Evolutionary conservation across 2,888 invertebrate genomes (phyloP), one percentile per base, ranked within the genome.

Genomic region (Aleiodes alternator): DNA sequence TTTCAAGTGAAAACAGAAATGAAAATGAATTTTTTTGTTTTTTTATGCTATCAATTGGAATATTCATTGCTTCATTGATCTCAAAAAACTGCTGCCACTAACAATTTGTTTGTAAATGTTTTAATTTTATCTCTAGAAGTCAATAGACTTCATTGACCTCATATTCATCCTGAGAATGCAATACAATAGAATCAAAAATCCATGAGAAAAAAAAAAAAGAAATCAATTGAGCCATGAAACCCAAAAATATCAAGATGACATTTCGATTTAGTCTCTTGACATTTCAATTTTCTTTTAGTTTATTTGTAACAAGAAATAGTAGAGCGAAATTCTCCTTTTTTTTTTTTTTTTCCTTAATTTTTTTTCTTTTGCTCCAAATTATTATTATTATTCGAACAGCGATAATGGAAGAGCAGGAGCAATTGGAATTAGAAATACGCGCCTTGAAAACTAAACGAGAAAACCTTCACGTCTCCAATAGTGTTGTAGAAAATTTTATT

Each of bases 181-280:
- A 56, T 43, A 48, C 64, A 48, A 64, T 64, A 57, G 14, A 23
- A 68, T 69, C 56, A 77, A 73, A 23, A 23, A 23, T 23, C 23
- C 23, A 23, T 23, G 23, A 23, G 23, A 76, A 59, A 68, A 53
- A 55, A 61, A 51, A 77, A 76, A 79, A 80, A 75, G 79, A 73
- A 82, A 78, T 80, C 82, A n/a, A 59, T 59, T n/a, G 34, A 59
- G 81, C 80, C 84, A 84, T 83, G 85, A 83, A 87, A 84, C 75
- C 80, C 84, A 84, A 87, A 87, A 87, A 86, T 56, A 53, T 82
- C 81, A 74, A 75, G 79, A 83, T 81, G 86, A 85, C 84, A 84
- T 84, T 86, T 84, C 78, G 78, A 83, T 74, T 78, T 29, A 71
- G 71, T 11, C 59, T 31, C 59, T 69, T 76, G 76, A 76, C 76